A percentile compares a stretch with the other conserved stretches of the same genome.
Conservation (phyloP, 2,113 vertebrate species). For the Empidonax traillii region DNA sequence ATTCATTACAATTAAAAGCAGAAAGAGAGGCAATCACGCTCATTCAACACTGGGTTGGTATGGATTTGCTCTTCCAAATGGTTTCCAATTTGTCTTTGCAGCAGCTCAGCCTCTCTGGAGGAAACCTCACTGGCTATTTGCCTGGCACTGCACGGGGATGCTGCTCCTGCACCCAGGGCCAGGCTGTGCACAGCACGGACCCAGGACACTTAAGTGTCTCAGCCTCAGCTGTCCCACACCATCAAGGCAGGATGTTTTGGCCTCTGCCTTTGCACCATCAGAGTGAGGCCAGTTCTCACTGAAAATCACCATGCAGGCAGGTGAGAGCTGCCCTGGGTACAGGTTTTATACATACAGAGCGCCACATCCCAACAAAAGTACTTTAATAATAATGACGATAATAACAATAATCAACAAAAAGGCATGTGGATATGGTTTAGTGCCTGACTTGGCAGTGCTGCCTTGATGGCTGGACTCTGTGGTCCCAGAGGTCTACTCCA, state of each 20-base stretch:
- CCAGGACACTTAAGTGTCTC: accelerated
- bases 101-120: neutral
- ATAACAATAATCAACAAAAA: neutral
- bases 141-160: neutral
- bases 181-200: neutral
- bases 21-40: constrained; percentile 38
- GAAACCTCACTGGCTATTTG: neutral
- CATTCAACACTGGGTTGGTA: neutral
- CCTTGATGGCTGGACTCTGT: accelerated
- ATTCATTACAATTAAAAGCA: constrained; percentile 59
- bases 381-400: neutral
- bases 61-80: constrained; percentile 22
- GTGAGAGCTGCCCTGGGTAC: neutral
- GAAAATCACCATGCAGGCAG: neutral
- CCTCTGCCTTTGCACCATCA: neutral
- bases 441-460: neutral
- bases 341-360: neutral
- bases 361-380: neutral
- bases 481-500: neutral
- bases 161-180: neutral
- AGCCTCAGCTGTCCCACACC: neutral
- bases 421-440: neutral
- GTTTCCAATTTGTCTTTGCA: neutral
- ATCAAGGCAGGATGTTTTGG: neutral
- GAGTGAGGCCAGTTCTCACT: neutral